A percentile compares a stretch with the other conserved stretches of the same genome.
Conservation (phyloP, 2,113 vertebrate genomes). For the Sturnus vulgaris region DNA sequence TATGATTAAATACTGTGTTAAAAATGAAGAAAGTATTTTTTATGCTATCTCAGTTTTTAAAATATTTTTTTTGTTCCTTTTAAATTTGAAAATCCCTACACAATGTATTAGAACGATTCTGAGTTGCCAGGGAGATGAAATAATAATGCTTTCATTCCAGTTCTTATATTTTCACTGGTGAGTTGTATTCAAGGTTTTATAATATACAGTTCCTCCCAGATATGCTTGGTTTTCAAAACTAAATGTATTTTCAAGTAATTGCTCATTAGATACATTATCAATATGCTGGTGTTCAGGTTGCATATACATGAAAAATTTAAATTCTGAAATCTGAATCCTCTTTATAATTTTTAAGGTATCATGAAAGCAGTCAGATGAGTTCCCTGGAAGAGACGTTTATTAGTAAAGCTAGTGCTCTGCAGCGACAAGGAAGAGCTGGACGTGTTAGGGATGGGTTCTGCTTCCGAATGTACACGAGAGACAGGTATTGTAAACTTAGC, state of each 20-base stretch:
- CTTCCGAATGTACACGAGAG: constrained; percentile 89
- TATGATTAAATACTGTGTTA: neutral
- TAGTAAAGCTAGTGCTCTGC: constrained; percentile 95
- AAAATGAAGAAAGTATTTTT: neutral
- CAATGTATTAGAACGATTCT: neutral
- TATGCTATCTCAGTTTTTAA: neutral
- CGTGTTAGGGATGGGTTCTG: constrained; percentile 91
- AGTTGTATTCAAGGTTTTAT: neutral
- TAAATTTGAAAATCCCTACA: neutral
- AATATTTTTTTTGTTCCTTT: neutral
- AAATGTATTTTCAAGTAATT: neutral
- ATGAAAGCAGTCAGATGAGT: constrained; percentile 98
- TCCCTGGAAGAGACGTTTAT: constrained; percentile 95
- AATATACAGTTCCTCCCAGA: neutral
- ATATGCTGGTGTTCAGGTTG: neutral
- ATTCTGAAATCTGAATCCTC: neutral
- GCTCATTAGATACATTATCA: neutral
- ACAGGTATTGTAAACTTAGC: constrained; percentile 63
- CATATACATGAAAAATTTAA: neutral
- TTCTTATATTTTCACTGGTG: neutral
- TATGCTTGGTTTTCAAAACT: neutral
- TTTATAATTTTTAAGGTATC: constrained; percentile 79
- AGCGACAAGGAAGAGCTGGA: constrained; percentile 94
- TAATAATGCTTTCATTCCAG: neutral
- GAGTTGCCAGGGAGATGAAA: neutral